phyloP scores from a whole-genome alignment of 2,113 vertebrate species.

The Aphyosemion australe region DNA sequence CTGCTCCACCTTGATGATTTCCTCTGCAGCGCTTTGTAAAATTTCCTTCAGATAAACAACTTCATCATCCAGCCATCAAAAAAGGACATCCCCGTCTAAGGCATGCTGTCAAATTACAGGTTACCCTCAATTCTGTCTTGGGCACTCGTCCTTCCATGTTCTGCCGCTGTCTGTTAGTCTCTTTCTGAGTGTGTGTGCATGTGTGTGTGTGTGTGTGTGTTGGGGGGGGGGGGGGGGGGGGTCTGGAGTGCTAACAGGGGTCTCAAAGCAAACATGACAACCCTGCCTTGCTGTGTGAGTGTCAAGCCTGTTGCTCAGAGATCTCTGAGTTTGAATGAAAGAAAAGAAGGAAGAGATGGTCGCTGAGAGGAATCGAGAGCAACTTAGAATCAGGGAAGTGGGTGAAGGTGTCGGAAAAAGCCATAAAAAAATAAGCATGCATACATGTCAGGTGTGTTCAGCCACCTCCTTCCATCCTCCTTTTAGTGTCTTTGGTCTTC shows the following conservation, averaged over 20 bases:
- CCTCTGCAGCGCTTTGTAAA: conserved; percentile 30
- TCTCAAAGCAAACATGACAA: conserved; percentile 90
- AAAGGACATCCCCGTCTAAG: conserved; percentile 68
- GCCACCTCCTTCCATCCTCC: conserved; percentile 4
- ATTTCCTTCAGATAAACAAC: conserved; percentile 52
- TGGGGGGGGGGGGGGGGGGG: conserved; percentile 25
- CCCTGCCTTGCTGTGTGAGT: conserved; percentile 84
- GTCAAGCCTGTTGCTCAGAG: conserved; percentile 80
- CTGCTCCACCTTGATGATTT: conserved; percentile 10
- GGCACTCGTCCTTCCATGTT: conserved; percentile 62
- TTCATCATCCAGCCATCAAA: conserved; percentile 69
- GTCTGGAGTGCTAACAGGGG: conserved; percentile 78
- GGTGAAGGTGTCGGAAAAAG: conserved; percentile 4
- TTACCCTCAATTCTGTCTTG: conserved; percentile 83
- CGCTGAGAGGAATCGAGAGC: neutral
- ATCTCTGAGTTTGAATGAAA: conserved; percentile 74
- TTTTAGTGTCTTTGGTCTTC: conserved; percentile 67
- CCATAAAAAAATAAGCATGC: conserved; percentile 14
- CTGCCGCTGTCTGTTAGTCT: conserved; percentile 10
- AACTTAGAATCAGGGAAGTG: neutral
- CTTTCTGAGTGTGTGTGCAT: conserved; percentile 20
- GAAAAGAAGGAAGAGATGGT: neutral
- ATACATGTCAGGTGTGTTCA: conserved; percentile 79
- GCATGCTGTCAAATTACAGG: conserved; percentile 85
- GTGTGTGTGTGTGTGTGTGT: conserved; percentile 14